These are phyloP conservation scores for Manis pentadactyla DNA, from an alignment of 2,797 vertebrate genomes.

Conservation along the genomic window DNA sequence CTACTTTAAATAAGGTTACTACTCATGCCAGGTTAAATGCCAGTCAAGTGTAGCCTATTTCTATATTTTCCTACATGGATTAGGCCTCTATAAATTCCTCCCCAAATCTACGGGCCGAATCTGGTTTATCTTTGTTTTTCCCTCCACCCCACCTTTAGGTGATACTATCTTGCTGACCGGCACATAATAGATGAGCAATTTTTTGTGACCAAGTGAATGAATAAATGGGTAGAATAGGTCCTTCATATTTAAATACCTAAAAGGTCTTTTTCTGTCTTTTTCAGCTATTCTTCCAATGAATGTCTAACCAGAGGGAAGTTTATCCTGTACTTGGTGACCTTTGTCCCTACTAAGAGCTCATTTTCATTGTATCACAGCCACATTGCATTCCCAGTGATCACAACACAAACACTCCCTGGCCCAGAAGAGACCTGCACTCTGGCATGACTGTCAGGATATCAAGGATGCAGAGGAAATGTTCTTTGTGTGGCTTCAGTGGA, in stretches of 20 bases:
- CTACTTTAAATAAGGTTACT: neutral
- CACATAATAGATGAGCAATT: neutral
- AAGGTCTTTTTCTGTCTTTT: neutral
- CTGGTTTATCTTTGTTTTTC: neutral
- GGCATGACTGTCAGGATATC: neutral
- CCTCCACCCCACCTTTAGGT: neutral
- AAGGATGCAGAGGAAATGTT: neutral
- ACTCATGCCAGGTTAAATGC: neutral
- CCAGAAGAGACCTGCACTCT: neutral
- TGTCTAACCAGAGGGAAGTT: neutral
- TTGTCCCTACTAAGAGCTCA: neutral
- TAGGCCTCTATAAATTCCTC: neutral
- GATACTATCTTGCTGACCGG: neutral
- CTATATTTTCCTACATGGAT: neutral
- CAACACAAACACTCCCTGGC: neutral
- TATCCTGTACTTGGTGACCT: neutral
- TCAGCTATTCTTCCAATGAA: neutral
- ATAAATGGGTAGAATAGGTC: neutral
- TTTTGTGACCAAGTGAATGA: neutral
- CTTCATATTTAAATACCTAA: neutral
- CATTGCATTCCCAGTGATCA: neutral
- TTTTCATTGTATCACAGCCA: neutral
- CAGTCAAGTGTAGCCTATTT: neutral
- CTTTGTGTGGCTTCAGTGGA: neutral
- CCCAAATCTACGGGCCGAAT: neutral